These are phyloP conservation scores for Oreochromis grahami DNA, from an alignment of 2,797 vertebrate species.

Conservation along the genomic window DNA sequence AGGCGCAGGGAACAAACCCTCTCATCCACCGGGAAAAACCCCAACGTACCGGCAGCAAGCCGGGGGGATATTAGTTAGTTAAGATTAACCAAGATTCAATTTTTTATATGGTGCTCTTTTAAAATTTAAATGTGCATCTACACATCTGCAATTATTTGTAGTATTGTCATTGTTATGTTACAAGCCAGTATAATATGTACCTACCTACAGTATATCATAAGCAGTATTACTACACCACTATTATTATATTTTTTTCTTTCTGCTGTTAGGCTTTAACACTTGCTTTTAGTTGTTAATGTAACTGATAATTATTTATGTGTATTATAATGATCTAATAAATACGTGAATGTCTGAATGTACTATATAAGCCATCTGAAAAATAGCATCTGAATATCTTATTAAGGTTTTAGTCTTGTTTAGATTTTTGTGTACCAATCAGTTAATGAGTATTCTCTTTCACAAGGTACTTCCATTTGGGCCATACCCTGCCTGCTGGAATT, in stretches of 20 bases:
- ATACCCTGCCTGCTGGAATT: constrained; percentile 14
- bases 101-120: not conserved
- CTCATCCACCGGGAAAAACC: no score
- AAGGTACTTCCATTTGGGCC: constrained; percentile 14
- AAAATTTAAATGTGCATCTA: not conserved
- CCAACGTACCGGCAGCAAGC: no score
- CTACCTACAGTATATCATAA: not conserved
- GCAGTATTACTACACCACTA: not conserved
- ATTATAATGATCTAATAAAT: not conserved
- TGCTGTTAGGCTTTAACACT: not conserved
- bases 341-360: not conserved
- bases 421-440: not conserved
- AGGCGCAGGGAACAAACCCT: no score
- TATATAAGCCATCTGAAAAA: not conserved
- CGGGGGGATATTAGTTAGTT: no score
- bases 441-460: constrained; percentile 12
- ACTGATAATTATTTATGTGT: not conserved
- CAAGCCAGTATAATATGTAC: not conserved
- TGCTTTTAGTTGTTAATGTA: not conserved
- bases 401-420: not conserved
- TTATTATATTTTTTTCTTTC: not conserved
- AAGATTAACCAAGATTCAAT: not conserved
- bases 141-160: not conserved
- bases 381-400: not conserved
- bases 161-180: not conserved